Conservation (phyloP, 2,113 vertebrate genomes). For the Globicephala melas region DNA sequence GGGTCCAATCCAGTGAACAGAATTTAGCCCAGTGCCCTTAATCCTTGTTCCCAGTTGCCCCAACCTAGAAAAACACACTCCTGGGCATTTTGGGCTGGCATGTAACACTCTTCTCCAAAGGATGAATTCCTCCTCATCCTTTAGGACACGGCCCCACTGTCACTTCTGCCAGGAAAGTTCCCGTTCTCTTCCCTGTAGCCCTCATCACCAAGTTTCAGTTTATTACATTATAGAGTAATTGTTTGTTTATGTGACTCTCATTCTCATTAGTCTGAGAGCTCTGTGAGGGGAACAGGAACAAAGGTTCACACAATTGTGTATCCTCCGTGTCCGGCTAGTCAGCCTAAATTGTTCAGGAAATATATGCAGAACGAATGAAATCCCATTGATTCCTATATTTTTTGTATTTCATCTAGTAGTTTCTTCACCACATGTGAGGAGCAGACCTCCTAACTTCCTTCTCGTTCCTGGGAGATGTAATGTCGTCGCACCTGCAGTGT, state of each 20-base stretch:
- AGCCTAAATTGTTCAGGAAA: background rate
- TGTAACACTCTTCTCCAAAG: background rate
- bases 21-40: background rate
- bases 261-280: background rate
- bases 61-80: background rate
- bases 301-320: background rate
- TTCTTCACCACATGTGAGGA: background rate
- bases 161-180: background rate
- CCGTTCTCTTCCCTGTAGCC: background rate
- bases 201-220: background rate
- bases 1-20: background rate
- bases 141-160: background rate
- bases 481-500: background rate
- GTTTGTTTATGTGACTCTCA: background rate
- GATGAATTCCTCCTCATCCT: background rate
- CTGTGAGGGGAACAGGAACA: background rate
- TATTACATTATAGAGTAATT: background rate
- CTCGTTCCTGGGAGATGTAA: background rate
- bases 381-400: rapidly evolving
- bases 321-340: rapidly evolving
- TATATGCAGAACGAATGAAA: background rate
- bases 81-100: background rate
- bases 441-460: background rate
- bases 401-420: background rate
- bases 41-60: background rate